These are phyloP conservation scores for Stegodyphus dumicola DNA, from an alignment of 1,140 invertebrate species.

Conservation along the genomic window DNA sequence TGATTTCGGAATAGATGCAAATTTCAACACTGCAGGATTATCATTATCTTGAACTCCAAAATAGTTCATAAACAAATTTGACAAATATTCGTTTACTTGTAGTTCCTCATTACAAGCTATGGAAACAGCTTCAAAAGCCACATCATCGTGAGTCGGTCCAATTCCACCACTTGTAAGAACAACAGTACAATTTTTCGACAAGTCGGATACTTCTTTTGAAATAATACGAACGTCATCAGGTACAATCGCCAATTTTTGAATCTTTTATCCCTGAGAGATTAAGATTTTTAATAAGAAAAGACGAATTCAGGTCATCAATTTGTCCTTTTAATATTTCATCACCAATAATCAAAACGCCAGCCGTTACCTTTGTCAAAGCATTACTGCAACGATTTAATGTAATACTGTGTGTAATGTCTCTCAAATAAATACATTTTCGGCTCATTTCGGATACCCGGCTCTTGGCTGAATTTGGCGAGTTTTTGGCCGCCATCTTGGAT, in stretches of 20 bases:
- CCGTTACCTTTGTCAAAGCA: constrained; percentile 35
- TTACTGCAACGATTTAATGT: no score
- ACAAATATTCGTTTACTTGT: constrained; percentile 69
- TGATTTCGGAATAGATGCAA: constrained; percentile 67
- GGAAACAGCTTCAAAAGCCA: constrained; percentile 84
- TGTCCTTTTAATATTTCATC: constrained; percentile 87
- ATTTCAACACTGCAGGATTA: constrained; percentile 23
- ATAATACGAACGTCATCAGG: constrained; percentile 79
- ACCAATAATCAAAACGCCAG: constrained; percentile 77
- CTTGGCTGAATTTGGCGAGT: no score
- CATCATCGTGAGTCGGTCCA: constrained; percentile 87
- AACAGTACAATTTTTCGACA: constrained; percentile 74
- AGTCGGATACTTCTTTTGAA: constrained; percentile 75
- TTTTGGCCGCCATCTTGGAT: no score
- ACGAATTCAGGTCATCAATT: constrained; percentile 79
- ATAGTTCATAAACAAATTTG: constrained; percentile 1
- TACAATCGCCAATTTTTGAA: constrained; percentile 79
- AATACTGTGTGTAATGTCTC: no score
- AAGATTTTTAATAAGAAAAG: constrained; percentile 76
- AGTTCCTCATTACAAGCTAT: constrained; percentile 77
- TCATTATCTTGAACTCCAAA: constrained; percentile 11
- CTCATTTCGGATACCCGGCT: no score
- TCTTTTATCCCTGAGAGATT: constrained; percentile 76
- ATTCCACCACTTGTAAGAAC: constrained; percentile 85
- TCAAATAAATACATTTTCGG: no score